A percentile compares a stretch with the other conserved stretches of the same genome.
phyloP scores from a whole-genome alignment of 2,888 invertebrate species.

The Cancer borealis region DNA sequence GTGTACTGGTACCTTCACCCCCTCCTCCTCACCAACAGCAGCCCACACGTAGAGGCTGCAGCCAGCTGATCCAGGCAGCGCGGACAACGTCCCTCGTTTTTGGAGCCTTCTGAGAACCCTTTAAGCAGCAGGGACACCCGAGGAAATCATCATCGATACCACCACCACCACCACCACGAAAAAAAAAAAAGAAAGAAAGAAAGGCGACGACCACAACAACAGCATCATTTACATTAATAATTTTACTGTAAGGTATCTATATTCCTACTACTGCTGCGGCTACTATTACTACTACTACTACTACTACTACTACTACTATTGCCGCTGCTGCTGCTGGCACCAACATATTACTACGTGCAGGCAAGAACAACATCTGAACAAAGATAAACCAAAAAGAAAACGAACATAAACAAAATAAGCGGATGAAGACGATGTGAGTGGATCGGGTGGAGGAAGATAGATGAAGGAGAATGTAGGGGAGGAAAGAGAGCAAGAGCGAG shows the following conservation, averaged over 20 bases:
- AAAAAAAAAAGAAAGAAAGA: too few species aligned
- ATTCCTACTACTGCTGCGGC: background rate
- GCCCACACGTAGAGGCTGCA: conserved; percentile 7
- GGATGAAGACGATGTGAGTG: background rate
- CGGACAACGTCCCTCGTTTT: background rate
- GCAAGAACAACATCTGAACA: background rate
- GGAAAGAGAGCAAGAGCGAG: background rate
- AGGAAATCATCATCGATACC: background rate
- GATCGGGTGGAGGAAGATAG: background rate
- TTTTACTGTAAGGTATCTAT: too few species aligned
- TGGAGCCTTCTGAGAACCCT: background rate
- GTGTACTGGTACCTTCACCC: background rate
- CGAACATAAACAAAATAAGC: background rate
- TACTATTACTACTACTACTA: background rate
- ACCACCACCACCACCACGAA: background rate
- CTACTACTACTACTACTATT: background rate
- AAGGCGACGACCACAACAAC: background rate
- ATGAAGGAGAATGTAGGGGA: background rate
- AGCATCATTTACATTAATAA: background rate
- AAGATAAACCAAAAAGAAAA: background rate
- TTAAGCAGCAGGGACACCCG: background rate
- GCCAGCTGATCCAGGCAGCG: conserved; percentile 21
- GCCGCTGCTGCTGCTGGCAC: too few species aligned
- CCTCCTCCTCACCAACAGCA: background rate
- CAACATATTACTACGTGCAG: background rate